Evolutionary conservation across 2,888 invertebrate species (phyloP), one percentile per base, ranked within the genome.

Genomic region (Myathropa florea): DNA sequence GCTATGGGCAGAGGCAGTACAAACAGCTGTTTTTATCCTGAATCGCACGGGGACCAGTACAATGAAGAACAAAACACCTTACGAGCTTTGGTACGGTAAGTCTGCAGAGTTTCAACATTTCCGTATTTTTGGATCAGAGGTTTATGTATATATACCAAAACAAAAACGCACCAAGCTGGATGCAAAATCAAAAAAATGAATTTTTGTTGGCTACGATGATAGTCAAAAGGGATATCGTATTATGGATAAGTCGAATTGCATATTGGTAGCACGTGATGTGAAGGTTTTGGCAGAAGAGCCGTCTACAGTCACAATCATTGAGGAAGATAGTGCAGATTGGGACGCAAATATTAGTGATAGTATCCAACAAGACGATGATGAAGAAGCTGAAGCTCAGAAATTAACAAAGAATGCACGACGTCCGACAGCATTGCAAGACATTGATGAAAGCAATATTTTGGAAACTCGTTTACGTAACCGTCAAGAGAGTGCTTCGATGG

Each of bases 1-100:
- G 7, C 82, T 91, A 7, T 92, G 91, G 92, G 91, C 91, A 18
- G 92, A 92, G 87, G 92, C 91, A 1, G 90, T 91, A 0, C 89
- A 89, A 9, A 90, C 89, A 79, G 90, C 91, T 10, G 89, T 90
- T 0, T 91, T 90, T 70, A 75, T 91, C n/a, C n/a, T n/a, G n/a
- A n/a, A n/a, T n/a, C n/a, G n/a, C n/a, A n/a, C n/a, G n/a, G n/a
- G n/a, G n/a, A n/a, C n/a, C n/a, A n/a, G n/a, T n/a, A n/a, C n/a
- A n/a, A n/a, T n/a, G n/a, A n/a, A n/a, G n/a, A n/a, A n/a, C n/a
- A n/a, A n/a, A n/a, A n/a, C n/a, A n/a, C n/a, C n/a, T n/a, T n/a
- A n/a, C n/a, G n/a, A n/a, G n/a, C n/a, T n/a, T n/a, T n/a, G n/a
- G n/a, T n/a, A n/a, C n/a, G n/a, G n/a, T n/a, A n/a, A n/a, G n/a